These are phyloP conservation scores for Heliconius hortense DNA, from an alignment of 2,888 invertebrate species.

Conservation along the genomic window DNA sequence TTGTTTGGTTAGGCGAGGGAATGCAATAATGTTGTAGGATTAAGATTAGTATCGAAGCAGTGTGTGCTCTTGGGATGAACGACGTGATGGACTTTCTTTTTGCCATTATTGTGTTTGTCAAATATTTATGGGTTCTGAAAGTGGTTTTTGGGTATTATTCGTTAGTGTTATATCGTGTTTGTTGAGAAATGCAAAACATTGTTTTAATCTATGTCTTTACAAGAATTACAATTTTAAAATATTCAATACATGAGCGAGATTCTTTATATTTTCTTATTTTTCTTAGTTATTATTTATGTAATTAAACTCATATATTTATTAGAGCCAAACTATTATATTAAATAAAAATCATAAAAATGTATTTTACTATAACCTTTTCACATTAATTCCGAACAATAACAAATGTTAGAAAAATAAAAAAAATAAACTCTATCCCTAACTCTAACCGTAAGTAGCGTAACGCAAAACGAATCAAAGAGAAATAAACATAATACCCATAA, in stretches of 20 bases:
- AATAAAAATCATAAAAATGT: no score
- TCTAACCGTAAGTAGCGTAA: background rate
- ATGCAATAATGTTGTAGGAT: conserved; percentile 49
- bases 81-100: conserved; percentile 18
- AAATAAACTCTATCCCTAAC: background rate
- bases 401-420: background rate
- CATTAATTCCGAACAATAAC: no score
- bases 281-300: background rate
- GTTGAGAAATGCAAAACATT: background rate
- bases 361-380: no score
- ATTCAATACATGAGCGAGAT: background rate
- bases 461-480: conserved; percentile 22
- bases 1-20: conserved; percentile 59
- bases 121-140: conserved; percentile 2
- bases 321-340: no score
- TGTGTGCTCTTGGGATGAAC: conserved; percentile 29
- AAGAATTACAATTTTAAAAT: background rate
- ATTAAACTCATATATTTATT: no score
- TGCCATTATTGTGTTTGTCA: background rate
- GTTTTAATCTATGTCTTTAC: background rate
- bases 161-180: background rate
- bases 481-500: conserved; percentile 21
- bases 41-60: conserved; percentile 41
- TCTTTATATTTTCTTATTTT: background rate
- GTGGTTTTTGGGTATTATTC: background rate